phyloP scores from a whole-genome alignment of 1,140 invertebrate genomes.

The Heliothis subflexa region DNA sequence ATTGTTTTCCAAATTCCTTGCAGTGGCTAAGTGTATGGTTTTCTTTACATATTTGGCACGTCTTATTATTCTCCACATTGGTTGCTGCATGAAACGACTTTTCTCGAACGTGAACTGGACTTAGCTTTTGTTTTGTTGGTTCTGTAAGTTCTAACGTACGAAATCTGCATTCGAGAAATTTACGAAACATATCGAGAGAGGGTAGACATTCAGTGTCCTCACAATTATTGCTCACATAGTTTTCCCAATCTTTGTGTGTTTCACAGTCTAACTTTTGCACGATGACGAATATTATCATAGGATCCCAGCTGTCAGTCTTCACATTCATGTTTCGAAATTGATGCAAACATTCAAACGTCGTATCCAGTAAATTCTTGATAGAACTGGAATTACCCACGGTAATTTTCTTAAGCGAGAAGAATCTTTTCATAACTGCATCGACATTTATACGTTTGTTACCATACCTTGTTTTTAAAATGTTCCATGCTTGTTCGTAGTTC shows the following conservation, averaged over 20 bases:
- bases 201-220: conserved; percentile 4
- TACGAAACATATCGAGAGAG: conserved; percentile 30
- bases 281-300: conserved; percentile 52
- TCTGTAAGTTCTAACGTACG: conserved; percentile 41
- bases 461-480: conserved; percentile 50
- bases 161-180: conserved; percentile 36
- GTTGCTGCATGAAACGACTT: conserved; percentile 39
- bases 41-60: conserved; percentile 48
- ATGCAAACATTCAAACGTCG: conserved; percentile 53
- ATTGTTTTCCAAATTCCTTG: conserved; percentile 53
- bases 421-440: conserved; percentile 51
- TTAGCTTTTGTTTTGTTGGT: conserved; percentile 35
- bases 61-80: conserved; percentile 26
- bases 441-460: conserved; percentile 53
- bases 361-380: conserved; percentile 51
- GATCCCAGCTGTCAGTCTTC: conserved; percentile 46
- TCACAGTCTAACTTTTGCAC: conserved; percentile 43
- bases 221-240: conserved; percentile 31
- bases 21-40: conserved; percentile 56
- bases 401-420: conserved; percentile 50
- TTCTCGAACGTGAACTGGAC: neutral
- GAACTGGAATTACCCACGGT: conserved; percentile 37
- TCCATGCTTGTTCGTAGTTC: conserved; percentile 57
- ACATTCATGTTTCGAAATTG: conserved; percentile 49
- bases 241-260: conserved; percentile 41